Base-by-base conservation (phyloP, 1,140 invertebrate species). In the Alviniconcha marisindica region DNA sequence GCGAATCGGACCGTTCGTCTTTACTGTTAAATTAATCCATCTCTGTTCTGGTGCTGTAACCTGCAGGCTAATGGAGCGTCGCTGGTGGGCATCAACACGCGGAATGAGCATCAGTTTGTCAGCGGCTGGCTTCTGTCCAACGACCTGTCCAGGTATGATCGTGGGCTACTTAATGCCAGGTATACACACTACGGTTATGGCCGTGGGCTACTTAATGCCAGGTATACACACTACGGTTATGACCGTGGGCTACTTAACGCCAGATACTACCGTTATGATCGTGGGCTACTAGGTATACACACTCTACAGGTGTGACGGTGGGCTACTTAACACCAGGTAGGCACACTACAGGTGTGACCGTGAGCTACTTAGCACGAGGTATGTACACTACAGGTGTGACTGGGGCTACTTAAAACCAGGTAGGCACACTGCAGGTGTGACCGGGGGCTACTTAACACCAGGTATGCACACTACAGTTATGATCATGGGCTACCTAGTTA, bases 71-170 rank as follows among this genome's bases (percentile, higher is more conserved):
- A 81, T 63, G 82, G 85, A 14, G 82, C 85, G 18, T 74, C 82
- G 18, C 51, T 86, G 33, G 36, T 83, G n/a, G 73, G 82, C 15
- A 44, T 86, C 28, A 81, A 81, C 60, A 66, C 28, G 12, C 48
- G 31, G n/a, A 71, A 48, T 42, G 85, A 86, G 44, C 82, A 86
- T 36, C 51, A 54, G 21, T 86, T 86, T 40, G 66, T 86, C 73
- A 84, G 48, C 48, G 51, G 74, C 1, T 83, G 82, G 85, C 60
- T 86, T 38, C 24, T 76, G 31, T 31, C 69, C 51, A 83, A 66
- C 60, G 81, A 71, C 44, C 77, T 78, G 28, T 83, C 81, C 38
- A 78, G 84, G 77, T 80, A 82, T 21, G 1, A n/a, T 12, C 28
- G 18, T 28, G n/a, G 14, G 1, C 15, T 33, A 71, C 31, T 21